These are phyloP conservation scores for Euclidia mi DNA, from an alignment of 2,888 invertebrate genomes.

Conservation along the genomic window DNA sequence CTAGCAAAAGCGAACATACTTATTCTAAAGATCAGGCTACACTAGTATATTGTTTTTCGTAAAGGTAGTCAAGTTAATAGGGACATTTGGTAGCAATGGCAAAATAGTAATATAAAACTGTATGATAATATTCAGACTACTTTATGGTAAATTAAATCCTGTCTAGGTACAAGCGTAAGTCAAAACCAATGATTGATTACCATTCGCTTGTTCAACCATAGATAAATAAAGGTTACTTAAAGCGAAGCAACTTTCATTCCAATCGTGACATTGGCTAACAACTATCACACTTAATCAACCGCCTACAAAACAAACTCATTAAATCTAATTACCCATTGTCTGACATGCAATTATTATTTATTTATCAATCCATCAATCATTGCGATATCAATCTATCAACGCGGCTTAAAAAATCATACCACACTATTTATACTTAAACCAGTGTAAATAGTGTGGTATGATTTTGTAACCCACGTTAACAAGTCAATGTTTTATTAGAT, in stretches of 20 bases:
- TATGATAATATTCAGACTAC: too few species aligned
- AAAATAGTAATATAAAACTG: too few species aligned
- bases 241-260: conserved; percentile 39
- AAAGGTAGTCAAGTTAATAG: too few species aligned
- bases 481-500: conserved; percentile 36
- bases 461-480: too few species aligned
- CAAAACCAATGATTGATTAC: neutral
- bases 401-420: conserved; percentile 35
- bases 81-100: too few species aligned
- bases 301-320: conserved; percentile 29
- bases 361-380: conserved; percentile 44
- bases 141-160: too few species aligned
- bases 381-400: conserved; percentile 40
- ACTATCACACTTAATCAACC: conserved; percentile 32
- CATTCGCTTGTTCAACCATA: neutral
- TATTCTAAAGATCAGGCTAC: too few species aligned
- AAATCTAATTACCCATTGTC: conserved; percentile 47
- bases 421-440: conserved; percentile 25
- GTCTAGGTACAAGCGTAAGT: too few species aligned
- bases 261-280: conserved; percentile 38
- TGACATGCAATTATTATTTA: conserved; percentile 33
- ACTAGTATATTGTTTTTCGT: too few species aligned
- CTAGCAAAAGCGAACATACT: too few species aligned
- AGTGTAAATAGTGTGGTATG: too few species aligned
- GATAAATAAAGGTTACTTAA: conserved; percentile 9